Conservation (phyloP, 2,113 vertebrate genomes). For the Diadophis punctatus region DNA sequence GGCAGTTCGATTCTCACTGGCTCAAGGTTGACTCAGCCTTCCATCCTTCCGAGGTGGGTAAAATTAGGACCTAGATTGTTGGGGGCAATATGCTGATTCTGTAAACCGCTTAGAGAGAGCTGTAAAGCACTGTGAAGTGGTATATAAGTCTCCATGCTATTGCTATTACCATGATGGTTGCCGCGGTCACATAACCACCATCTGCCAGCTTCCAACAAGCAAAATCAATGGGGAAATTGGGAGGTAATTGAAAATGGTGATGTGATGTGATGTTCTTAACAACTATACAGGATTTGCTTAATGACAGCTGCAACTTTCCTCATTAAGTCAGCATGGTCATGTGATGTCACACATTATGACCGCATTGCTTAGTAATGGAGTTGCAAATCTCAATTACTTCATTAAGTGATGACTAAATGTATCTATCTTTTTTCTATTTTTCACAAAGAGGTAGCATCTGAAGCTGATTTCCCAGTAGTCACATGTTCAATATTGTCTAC, state of each 20-base stretch:
- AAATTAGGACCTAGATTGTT: no score
- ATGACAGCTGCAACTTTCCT: neutral
- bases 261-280: neutral
- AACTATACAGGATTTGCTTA: neutral
- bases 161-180: no score
- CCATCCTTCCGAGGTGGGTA: no score
- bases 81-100: no score
- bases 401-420: neutral
- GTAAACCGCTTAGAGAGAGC: no score
- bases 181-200: no score
- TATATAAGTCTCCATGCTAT: no score
- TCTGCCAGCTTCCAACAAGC: no score
- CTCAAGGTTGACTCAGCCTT: no score
- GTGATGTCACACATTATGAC: neutral
- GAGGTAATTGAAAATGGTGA: neutral
- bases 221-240: neutral
- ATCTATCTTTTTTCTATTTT: conserved; percentile 36
- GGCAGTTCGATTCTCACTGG: no score
- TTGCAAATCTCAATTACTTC: neutral
- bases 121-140: no score
- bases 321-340: neutral
- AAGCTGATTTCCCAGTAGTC: conserved; percentile 49
- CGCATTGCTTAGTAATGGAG: neutral
- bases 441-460: conserved; percentile 44
- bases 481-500: conserved; percentile 39